These are phyloP conservation scores for Grapholita molesta DNA, from an alignment of 1,140 invertebrate species.

Conservation along the genomic window DNA sequence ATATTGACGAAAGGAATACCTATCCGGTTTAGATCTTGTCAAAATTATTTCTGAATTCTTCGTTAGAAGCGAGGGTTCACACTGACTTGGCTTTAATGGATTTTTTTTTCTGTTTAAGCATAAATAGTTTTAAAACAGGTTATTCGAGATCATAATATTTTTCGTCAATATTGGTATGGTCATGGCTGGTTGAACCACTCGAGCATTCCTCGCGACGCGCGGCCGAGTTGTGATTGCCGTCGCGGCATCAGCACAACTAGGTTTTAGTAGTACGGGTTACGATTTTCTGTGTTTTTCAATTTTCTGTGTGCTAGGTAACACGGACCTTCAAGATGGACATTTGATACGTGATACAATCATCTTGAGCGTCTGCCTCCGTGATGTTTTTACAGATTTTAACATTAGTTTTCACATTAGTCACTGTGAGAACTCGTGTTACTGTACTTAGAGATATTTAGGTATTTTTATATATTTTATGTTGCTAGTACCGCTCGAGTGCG, in stretches of 20 bases:
- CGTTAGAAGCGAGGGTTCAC: too few relatives aligned
- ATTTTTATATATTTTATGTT: slow-evolving; percentile 12
- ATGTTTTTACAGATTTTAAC: slow-evolving; percentile 4
- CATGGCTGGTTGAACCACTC: not conserved
- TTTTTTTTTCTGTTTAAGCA: too few relatives aligned
- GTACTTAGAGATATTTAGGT: slow-evolving; percentile 6
- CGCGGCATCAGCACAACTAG: not conserved
- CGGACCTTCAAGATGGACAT: slow-evolving; percentile 4
- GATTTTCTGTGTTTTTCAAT: slow-evolving; percentile 8
- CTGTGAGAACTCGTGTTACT: not conserved
- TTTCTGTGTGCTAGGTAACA: slow-evolving; percentile 3
- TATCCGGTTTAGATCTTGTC: not conserved
- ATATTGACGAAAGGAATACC: not conserved
- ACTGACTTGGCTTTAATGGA: too few relatives aligned
- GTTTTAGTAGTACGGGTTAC: not conserved
- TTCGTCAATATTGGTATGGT: not conserved
- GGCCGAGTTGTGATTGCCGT: not conserved
- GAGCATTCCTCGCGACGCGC: not conserved
- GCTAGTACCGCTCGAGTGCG: slow-evolving; percentile 14
- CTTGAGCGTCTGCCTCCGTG: not conserved
- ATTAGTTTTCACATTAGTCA: slow-evolving; percentile 2
- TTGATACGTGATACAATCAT: not conserved
- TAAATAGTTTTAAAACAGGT: not conserved
- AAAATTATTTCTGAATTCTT: not conserved
- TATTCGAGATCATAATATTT: not conserved